Evolutionary conservation across 2,113 vertebrate species (phyloP).

Genomic region (Cathartes aura): DNA sequence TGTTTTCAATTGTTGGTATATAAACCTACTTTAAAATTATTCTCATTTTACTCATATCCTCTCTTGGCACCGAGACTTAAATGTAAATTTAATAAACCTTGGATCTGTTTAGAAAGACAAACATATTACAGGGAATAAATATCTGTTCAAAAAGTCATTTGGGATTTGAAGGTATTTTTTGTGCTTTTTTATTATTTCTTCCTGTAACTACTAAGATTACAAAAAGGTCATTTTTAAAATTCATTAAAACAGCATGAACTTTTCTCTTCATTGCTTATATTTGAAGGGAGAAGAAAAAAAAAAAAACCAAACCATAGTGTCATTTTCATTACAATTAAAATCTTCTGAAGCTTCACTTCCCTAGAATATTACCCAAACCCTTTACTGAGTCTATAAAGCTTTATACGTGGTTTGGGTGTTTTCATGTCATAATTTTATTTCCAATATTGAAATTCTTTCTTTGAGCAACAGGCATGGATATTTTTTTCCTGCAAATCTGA

Average conservation of each 20-base stretch:
- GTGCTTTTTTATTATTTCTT: neutral
- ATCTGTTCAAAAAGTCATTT: neutral
- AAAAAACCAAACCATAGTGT: neutral
- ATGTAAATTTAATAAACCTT: neutral
- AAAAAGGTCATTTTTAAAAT: conserved; percentile 1
- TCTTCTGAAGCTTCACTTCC: neutral
- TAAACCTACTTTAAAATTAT: neutral
- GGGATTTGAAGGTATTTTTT: neutral
- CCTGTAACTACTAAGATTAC: neutral
- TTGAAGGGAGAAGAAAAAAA: neutral
- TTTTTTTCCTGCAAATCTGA: neutral
- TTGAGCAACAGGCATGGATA: neutral
- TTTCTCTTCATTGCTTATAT: neutral
- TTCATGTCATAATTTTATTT: neutral
- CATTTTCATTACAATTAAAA: conserved; percentile 7
- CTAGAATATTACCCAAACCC: neutral
- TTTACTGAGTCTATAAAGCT: neutral
- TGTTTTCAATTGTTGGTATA: neutral
- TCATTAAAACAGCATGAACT: neutral
- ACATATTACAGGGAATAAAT: neutral
- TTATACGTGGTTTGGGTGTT: neutral
- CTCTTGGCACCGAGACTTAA: neutral
- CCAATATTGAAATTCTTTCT: neutral
- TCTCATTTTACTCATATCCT: neutral
- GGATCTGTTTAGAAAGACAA: conserved; percentile 6